Base-by-base conservation (phyloP, 2,797 vertebrate genomes). In the Pseudomugil gertrudae region DNA sequence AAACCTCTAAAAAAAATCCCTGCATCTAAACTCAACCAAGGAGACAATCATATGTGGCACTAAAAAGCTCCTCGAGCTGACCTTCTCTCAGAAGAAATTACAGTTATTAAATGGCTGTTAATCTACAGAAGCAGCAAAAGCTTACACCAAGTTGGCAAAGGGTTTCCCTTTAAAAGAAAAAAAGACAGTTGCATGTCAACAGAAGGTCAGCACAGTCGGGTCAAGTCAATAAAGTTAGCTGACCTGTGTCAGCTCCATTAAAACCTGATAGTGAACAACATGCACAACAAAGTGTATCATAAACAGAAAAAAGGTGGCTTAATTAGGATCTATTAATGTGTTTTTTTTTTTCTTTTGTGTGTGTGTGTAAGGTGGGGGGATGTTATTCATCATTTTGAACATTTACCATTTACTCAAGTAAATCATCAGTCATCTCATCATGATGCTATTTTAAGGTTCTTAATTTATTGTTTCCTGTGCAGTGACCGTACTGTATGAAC, bases 401-500 rank as follows among this genome's bases (percentile, higher is more conserved):
- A 43, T 27, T 40, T 19, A 40, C 17, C 38, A 26, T 67, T 62
- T 71, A 27, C 66, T 45, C 48, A 61, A 24, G 32, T 17, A 0
- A 35, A n/a, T 30, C 55, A 63, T 57, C 36, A 19, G 50, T 61
- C 54, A 13, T 67, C 30, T 50, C 13, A 62, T 55, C 50, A 60
- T 69, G 51, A 47, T 17, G 63, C 72, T 74, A 79, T 84, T 84
- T 85, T 35, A 58, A 73, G 72, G 33, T 24, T 38, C 61, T 26
- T 59, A 74, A 78, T 85, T 75, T 66, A 73, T 70, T 43, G 57
- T 78, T 84, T 87, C 71, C 63, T 69, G 82, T 33, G 43, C 76
- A 81, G 52, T 75, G 62, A 72, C 70, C 47, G n/a, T 38, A 54
- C 70, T 45, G 60, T 57, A 66, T 54, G 65, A 51, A 59, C 62